Evolutionary conservation across 2,113 vertebrate species (phyloP), one percentile per base, ranked within the genome.

Genomic region (Forbesichthys agassizii): DNA sequence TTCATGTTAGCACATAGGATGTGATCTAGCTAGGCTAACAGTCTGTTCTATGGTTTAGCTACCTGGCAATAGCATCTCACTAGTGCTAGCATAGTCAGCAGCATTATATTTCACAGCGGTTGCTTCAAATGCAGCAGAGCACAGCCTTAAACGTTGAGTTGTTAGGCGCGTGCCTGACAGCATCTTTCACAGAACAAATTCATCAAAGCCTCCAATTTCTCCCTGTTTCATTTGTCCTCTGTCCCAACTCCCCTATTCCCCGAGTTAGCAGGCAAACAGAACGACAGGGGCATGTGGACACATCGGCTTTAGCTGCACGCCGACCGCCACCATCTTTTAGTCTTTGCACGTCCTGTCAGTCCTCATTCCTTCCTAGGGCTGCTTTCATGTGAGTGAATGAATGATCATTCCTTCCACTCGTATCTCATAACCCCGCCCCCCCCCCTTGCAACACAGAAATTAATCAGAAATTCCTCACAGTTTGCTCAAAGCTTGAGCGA

Each of bases 271-370:
- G 65, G 69, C 76, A 80, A 78, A 80, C 78, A 79, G 75, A 61
- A 85, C 85, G 73, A 77, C 77, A 73, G 81, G 61, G 74, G 73
- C 48, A 47, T 73, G 77, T 80, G 73, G 81, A 91, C 88, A 84
- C 90, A 92, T 90, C 82, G 73, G 77, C 72, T 66, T 69, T 69
- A 46, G 48, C 74, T 73, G 86, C 78, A 46, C 74, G 57, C 83
- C 3, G 74, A 71, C 75, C 71, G 69, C 68, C 73, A 83, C 61
- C 81, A 86, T 84, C 75, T 75, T 61, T 42, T 65, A 84, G 56
- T 88, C 82, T 76, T 66, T 72, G 78, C 83, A 83, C 67, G 52
- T 83, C 68, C 64, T 61, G 46, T 53, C 20, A 20, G 14, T 73
- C 61, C 66, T 60, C n/a, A 59, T 61, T 73, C 46, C 71, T 67